phyloP scores from a whole-genome alignment of 2,113 vertebrate species.

The Python bivittatus region DNA sequence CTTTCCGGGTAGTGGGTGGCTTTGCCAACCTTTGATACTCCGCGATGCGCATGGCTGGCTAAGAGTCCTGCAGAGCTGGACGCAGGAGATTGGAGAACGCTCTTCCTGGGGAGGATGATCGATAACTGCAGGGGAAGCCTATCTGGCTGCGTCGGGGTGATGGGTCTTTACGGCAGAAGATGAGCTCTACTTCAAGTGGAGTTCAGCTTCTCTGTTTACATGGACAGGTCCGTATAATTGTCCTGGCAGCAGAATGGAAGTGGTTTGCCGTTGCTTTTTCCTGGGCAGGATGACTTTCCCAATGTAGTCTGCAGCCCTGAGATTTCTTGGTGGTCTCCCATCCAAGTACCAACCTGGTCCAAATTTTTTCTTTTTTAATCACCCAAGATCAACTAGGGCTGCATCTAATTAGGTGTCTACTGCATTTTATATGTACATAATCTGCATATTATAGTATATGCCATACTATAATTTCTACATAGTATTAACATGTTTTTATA shows the following conservation, averaged over 20 bases:
- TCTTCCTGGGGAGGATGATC: not conserved
- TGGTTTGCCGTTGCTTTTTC: not conserved
- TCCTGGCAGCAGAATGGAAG: not conserved
- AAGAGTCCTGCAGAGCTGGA: not conserved
- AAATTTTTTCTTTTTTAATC: not conserved
- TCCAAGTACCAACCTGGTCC: not conserved
- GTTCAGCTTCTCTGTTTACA: not conserved
- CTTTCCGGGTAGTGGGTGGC: not conserved
- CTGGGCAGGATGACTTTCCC: not conserved
- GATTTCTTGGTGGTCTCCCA: not conserved
- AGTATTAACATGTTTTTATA: not conserved
- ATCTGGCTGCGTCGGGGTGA: not conserved
- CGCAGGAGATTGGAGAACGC: not conserved
- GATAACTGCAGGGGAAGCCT: not conserved
- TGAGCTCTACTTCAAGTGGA: not conserved
- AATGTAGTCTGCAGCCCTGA: not conserved
- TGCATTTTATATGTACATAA: not conserved
- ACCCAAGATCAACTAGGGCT: not conserved
- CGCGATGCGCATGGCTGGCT: not conserved
- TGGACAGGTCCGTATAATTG: not conserved
- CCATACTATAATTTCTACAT: not conserved
- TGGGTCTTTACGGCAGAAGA: not conserved
- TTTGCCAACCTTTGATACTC: not conserved
- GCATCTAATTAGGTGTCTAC: not conserved
- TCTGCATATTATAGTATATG: not conserved